phyloP scores from a whole-genome alignment of 2,113 vertebrate species.

The Malurus elegans region DNA sequence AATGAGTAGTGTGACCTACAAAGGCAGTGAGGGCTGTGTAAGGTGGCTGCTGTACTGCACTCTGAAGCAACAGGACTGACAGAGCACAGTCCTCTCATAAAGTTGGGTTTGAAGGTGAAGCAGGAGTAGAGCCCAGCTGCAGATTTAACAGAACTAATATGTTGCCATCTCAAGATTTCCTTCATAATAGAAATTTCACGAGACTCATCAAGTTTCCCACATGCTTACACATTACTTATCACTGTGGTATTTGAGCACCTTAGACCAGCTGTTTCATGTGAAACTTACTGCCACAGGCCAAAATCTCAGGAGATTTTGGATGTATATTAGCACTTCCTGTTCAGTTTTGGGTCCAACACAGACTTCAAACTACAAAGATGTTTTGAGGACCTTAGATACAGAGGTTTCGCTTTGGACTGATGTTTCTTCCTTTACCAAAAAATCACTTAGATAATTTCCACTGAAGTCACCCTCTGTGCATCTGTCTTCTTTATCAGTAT shows the following conservation, averaged over 20 bases:
- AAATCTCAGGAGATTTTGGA: slow-evolving; percentile 5
- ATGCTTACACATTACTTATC: neutral
- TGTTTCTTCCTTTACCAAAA: slow-evolving; percentile 29
- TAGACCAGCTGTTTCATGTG: slow-evolving; percentile 1
- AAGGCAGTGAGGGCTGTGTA: neutral
- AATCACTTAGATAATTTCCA: slow-evolving; percentile 43
- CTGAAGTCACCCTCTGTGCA: slow-evolving; percentile 31
- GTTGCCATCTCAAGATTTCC: neutral
- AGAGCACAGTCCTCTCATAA: neutral
- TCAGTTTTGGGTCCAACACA: neutral
- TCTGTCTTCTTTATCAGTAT: slow-evolving; percentile 60
- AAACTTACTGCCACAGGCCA: neutral
- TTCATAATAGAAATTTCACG: neutral
- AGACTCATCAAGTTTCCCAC: slow-evolving; percentile 5
- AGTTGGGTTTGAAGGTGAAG: neutral
- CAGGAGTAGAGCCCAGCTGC: neutral
- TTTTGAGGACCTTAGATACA: neutral
- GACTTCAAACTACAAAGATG: neutral
- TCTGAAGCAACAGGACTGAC: neutral
- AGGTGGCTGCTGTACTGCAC: neutral
- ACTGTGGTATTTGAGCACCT: slow-evolving; percentile 9
- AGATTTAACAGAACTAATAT: neutral
- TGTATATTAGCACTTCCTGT: neutral
- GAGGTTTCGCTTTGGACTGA: neutral
- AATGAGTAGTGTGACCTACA: rapidly evolving